These are phyloP conservation scores for Scolopax rusticola DNA, from an alignment of 2,797 vertebrate species.

Conservation along the genomic window DNA sequence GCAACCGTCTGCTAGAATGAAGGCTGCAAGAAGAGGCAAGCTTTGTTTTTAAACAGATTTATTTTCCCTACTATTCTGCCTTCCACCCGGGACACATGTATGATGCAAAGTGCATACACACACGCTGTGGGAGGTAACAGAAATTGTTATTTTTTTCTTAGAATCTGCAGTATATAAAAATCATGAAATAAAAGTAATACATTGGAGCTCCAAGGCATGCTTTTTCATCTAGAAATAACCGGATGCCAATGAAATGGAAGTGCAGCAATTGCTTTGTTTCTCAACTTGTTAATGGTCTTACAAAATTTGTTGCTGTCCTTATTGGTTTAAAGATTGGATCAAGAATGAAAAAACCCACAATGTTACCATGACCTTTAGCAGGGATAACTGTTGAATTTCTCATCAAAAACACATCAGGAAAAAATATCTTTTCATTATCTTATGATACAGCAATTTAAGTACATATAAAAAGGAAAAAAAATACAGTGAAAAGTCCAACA, in stretches of 20 bases:
- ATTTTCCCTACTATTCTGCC: background rate
- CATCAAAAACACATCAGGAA: background rate
- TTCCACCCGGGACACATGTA: background rate
- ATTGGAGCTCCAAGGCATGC: background rate
- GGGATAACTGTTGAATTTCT: background rate
- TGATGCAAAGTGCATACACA: background rate
- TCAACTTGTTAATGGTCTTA: background rate
- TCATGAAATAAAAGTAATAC: background rate
- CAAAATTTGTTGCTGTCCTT: background rate
- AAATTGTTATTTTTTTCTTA: background rate
- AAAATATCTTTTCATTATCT: background rate
- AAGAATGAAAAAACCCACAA: background rate
- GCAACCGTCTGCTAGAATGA: background rate
- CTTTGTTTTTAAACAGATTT: background rate
- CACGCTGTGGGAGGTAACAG: background rate
- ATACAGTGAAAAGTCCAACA: background rate
- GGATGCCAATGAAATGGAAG: background rate
- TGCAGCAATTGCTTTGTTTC: background rate
- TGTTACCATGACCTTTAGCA: background rate
- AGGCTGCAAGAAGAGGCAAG: background rate
- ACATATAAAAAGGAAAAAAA: background rate
- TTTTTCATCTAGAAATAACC: background rate
- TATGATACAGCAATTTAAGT: background rate
- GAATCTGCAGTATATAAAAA: background rate
- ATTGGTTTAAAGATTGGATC: background rate